phyloP scores from a whole-genome alignment of 2,113 vertebrate species.

The Psittacula cyanocephala region DNA sequence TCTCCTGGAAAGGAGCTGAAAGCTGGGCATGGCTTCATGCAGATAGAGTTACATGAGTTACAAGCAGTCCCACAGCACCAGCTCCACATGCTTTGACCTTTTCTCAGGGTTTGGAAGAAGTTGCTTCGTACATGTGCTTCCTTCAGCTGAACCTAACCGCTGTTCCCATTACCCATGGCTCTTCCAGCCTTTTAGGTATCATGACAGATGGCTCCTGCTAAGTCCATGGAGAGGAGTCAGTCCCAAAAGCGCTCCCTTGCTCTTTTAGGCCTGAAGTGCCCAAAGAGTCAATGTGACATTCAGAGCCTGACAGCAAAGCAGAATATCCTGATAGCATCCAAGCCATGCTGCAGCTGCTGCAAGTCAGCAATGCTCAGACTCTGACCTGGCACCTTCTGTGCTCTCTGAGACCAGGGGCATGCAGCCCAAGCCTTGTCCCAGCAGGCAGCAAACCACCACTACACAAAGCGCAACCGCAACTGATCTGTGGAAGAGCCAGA shows the following conservation, averaged over 20 bases:
- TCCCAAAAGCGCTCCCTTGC: neutral
- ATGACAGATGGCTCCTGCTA: neutral
- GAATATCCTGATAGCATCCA: neutral
- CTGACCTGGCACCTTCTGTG: neutral
- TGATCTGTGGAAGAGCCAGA: neutral
- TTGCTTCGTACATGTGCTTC: neutral
- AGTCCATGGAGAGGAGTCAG: neutral
- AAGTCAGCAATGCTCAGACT: neutral
- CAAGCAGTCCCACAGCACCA: neutral
- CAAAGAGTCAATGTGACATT: constrained; percentile 19
- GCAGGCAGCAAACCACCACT: neutral
- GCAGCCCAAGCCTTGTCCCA: neutral
- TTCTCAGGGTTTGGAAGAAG: constrained; percentile 19
- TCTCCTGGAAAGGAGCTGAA: neutral
- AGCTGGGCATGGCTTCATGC: neutral
- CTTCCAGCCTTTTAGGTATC: neutral
- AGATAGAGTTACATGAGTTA: neutral
- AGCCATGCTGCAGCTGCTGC: constrained; percentile 44
- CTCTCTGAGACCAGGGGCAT: neutral
- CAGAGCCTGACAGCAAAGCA: neutral
- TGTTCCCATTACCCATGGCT: neutral
- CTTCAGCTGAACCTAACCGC: neutral
- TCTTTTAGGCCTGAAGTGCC: neutral
- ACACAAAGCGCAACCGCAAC: neutral
- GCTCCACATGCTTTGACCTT: neutral